A percentile compares a stretch with the other conserved stretches of the same genome.
Evolutionary conservation across 2,797 vertebrate species (phyloP).

Genomic region (Muraenolepis orangiensis): DNA sequence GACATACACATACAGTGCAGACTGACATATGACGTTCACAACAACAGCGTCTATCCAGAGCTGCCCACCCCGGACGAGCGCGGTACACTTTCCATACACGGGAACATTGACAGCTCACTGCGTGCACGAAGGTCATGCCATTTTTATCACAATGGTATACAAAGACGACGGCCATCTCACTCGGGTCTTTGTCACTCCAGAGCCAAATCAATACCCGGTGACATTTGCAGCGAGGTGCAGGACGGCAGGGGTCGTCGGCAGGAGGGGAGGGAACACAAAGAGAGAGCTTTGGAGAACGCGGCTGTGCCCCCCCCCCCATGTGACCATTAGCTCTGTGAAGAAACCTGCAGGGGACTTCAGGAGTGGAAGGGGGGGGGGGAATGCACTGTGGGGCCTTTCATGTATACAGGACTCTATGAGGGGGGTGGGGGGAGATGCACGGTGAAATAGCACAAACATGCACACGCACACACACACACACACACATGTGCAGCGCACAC

Average conservation of each 20-base stretch:
- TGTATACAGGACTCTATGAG: conserved; percentile 55
- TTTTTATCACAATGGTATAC: conserved; percentile 59
- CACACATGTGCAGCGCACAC: too few relatives aligned
- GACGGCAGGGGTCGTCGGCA: conserved; percentile 60
- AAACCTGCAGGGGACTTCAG: conserved; percentile 54
- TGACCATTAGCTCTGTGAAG: conserved; percentile 72
- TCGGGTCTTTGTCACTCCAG: conserved; percentile 67
- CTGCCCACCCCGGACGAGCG: neutral
- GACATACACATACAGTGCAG: neutral
- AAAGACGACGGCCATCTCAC: conserved; percentile 61
- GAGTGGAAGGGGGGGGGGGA: conserved; percentile 48
- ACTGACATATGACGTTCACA: neutral
- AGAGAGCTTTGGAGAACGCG: conserved; percentile 58
- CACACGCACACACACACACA: too few relatives aligned
- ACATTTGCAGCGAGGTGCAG: conserved; percentile 76
- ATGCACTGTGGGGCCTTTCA: conserved; percentile 56
- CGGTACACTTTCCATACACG: conserved; percentile 19
- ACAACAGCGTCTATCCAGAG: neutral
- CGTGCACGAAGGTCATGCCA: conserved; percentile 57
- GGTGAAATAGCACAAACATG: conserved; percentile 53
- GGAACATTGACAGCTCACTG: conserved; percentile 50
- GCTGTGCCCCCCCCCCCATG: conserved; percentile 63
- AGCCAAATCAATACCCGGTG: conserved; percentile 76
- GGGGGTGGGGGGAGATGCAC: conserved; percentile 24
- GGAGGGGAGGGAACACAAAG: conserved; percentile 60